Conservation (phyloP, 2,797 vertebrate species). For the Macrochelys suwanniensis region DNA sequence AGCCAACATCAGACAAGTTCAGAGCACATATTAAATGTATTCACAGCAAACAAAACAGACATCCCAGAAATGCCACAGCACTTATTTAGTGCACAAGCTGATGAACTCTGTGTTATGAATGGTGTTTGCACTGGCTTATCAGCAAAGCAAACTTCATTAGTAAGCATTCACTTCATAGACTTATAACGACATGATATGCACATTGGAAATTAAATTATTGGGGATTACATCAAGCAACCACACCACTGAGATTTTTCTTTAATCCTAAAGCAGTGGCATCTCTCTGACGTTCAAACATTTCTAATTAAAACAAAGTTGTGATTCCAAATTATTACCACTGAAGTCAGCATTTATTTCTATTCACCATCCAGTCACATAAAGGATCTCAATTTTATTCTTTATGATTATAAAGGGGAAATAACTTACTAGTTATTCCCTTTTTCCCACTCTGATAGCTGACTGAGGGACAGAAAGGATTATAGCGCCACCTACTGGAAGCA, state of each 20-base stretch:
- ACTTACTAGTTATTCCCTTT: neutral
- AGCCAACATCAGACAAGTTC: neutral
- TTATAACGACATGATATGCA: neutral
- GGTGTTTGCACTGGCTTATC: neutral
- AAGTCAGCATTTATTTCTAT: neutral
- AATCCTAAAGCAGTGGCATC: neutral
- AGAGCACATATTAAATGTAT: neutral
- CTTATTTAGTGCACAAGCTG: neutral
- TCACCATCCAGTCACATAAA: neutral
- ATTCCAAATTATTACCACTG: neutral
- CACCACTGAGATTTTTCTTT: neutral
- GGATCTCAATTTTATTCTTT: neutral
- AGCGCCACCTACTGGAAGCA: neutral
- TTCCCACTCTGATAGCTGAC: neutral
- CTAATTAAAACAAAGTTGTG: neutral
- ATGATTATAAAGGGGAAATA: neutral
- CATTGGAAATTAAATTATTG: neutral
- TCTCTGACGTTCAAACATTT: neutral
- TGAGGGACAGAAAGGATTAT: neutral
- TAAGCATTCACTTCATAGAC: neutral
- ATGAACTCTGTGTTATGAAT: accelerated
- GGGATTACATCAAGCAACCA: neutral
- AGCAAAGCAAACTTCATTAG: neutral
- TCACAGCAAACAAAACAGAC: neutral
- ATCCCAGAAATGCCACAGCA: neutral